phyloP scores from a whole-genome alignment of 2,888 invertebrate species.

The Orthonychiurus folsomi region DNA sequence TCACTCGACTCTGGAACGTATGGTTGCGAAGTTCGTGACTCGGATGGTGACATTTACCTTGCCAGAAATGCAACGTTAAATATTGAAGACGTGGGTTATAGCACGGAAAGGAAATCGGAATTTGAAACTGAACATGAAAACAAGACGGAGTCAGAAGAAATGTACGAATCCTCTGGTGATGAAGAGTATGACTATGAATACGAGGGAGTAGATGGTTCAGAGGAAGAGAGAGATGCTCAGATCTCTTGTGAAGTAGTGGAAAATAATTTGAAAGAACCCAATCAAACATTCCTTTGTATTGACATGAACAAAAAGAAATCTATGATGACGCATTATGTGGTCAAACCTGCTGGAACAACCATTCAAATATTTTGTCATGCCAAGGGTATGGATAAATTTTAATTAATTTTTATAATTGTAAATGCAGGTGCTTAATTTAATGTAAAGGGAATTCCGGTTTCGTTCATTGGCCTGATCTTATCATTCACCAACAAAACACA shows the following conservation, averaged over 20 bases:
- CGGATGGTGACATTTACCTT: background rate
- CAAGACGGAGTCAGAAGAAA: background rate
- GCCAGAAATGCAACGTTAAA: background rate
- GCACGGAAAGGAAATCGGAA: background rate
- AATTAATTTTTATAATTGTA: no score
- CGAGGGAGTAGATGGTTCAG: slow-evolving; percentile 4
- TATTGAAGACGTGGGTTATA: background rate
- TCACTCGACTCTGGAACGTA: slow-evolving; percentile 2
- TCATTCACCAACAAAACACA: no score
- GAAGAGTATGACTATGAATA: slow-evolving; percentile 2
- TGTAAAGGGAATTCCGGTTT: no score
- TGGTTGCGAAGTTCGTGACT: slow-evolving; percentile 7
- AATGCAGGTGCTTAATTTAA: no score
- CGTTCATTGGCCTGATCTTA: no score
- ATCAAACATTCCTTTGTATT: slow-evolving; percentile 7
- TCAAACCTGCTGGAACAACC: slow-evolving; percentile 11
- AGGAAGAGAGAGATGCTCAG: background rate
- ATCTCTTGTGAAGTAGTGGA: background rate
- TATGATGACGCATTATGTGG: slow-evolving; percentile 12
- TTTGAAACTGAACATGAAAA: background rate
- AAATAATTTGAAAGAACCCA: background rate
- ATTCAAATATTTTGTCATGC: slow-evolving; percentile 7
- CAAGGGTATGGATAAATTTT: slow-evolving; percentile 10
- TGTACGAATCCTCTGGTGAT: background rate
- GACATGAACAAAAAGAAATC: slow-evolving; percentile 7